Conservation (phyloP, 2,113 vertebrate genomes). For the Halcyon senegalensis region DNA sequence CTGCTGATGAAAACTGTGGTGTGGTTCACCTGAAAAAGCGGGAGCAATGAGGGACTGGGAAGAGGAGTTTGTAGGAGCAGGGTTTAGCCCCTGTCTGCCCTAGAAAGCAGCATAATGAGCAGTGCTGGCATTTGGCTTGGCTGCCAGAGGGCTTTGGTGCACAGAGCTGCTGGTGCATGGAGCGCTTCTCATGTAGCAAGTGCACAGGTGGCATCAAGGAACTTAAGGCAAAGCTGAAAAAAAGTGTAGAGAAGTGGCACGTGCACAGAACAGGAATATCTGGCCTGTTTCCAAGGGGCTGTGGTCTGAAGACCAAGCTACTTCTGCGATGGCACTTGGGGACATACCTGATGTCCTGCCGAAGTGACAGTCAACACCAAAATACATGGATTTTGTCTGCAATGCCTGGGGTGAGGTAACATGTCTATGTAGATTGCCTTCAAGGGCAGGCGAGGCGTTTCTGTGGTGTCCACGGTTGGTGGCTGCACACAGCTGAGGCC, state of each 20-base stretch:
- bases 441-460: fast-evolving
- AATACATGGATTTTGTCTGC: not conserved
- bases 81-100: not conserved
- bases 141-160: not conserved
- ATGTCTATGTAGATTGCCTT: not conserved
- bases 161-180: fast-evolving
- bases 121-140: not conserved
- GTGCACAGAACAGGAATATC: not conserved
- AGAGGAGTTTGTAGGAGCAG: not conserved
- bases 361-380: not conserved
- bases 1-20: not conserved
- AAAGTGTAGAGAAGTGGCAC: not conserved
- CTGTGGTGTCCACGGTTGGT: fast-evolving
- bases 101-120: not conserved
- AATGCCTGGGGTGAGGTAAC: not conserved
- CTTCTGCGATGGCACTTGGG: fast-evolving
- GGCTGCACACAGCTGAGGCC: not conserved
- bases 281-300: not conserved
- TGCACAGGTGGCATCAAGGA: not conserved
- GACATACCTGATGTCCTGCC: not conserved
- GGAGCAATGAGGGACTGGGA: not conserved
- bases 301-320: not conserved
- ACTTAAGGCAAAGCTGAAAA: not conserved
- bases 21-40: not conserved
- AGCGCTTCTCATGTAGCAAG: fast-evolving